Conservation (phyloP, 1,140 invertebrate genomes). For the Caerostris darwini region DNA sequence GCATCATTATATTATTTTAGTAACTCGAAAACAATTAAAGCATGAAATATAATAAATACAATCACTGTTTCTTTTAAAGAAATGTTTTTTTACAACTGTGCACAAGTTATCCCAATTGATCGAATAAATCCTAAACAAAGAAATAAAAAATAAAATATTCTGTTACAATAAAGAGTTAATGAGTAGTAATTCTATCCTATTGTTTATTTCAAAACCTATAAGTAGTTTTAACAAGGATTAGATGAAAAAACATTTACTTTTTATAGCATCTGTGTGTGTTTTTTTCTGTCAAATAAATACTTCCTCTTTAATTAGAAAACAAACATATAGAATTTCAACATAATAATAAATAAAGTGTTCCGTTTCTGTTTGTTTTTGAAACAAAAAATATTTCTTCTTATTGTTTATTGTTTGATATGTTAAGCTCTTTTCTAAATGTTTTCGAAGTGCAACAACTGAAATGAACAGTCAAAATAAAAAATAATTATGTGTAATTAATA, state of each 20-base stretch:
- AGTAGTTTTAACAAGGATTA: slow-evolving; percentile 67
- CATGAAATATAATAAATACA: not conserved
- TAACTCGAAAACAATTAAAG: too few relatives aligned
- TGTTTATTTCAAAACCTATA: not conserved
- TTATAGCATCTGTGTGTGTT: not conserved
- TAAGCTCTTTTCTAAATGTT: not conserved
- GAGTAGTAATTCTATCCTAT: slow-evolving; percentile 56
- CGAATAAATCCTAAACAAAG: not conserved
- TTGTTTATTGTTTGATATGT: not conserved
- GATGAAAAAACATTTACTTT: not conserved
- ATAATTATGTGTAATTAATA: not conserved
- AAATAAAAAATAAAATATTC: slow-evolving; percentile 8
- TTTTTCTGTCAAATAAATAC: slow-evolving; percentile 21
- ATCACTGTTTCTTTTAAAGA: not conserved
- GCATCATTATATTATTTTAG: too few relatives aligned
- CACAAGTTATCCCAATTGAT: not conserved
- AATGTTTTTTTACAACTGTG: not conserved
- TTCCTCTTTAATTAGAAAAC: slow-evolving; percentile 51
- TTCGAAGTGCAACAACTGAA: not conserved
- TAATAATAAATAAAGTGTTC: not conserved
- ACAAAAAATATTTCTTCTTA: not conserved
- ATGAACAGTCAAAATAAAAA: not conserved
- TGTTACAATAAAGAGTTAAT: slow-evolving; percentile 54
- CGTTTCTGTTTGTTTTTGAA: not conserved
- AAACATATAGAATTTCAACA: not conserved